Base-by-base conservation (phyloP, 2,888 invertebrate species). In the Hydrotaea cyrtoneurina region DNA sequence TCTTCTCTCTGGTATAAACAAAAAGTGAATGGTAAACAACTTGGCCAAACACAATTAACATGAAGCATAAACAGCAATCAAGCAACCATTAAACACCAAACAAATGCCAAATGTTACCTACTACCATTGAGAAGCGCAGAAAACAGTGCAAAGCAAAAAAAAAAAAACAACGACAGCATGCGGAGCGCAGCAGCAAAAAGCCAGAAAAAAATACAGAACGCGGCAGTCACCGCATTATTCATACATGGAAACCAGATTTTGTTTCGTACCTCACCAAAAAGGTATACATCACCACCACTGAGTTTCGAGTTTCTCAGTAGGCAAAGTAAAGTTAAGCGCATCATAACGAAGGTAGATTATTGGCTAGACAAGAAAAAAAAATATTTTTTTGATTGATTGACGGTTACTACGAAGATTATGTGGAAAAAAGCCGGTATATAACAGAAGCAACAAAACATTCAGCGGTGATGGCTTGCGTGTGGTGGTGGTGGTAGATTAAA, bases 211-310 rank as follows among this genome's bases (percentile, higher is more conserved):
- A 46, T 78, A 75, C 19, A 66, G 59, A 74, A 43, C 21, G 23
- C 13, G 23, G 46, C 19, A 46, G 46, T 1, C 31, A 31, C 55
- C 13, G 43, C 66, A 66, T 4, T 19, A 69, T 66, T 3, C 21
- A 64, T 15, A 17, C 10, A 26, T 80, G 80, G 19, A 85, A 85
- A 85, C 85, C 82, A 80, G 82, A 85, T 85, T 85, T 84, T 46
- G 39, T 72, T 66, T 46, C 21, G 21, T 82, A 79, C 46, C 69
- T 79, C 74, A 31, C 59, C 31, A 7, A 19, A 76, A 59, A 39
- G 59, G 21, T 57, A 80, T 66, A 78, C 46, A 80, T 78, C 19
- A 43, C 43, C 53, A 23, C 13, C 36, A 11, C n/a, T n/a, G n/a
- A n/a, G n/a, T n/a, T n/a, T n/a, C n/a, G n/a, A n/a, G n/a, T n/a